phyloP scores from a whole-genome alignment of 2,888 invertebrate species.

The Lamellibrachia columna region DNA sequence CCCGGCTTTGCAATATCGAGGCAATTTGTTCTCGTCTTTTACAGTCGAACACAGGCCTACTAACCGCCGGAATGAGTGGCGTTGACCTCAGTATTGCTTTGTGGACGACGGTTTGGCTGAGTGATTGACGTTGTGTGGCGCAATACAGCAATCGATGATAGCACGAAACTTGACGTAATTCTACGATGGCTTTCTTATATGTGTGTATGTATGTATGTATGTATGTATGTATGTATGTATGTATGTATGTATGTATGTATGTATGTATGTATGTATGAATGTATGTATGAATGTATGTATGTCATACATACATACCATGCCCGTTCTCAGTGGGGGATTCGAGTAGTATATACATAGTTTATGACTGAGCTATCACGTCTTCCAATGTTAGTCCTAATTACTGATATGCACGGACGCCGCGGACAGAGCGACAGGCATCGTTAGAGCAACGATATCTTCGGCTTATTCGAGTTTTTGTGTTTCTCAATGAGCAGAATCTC shows the following conservation, averaged over 20 bases:
- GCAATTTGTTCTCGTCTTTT: not conserved
- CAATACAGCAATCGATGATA: not conserved
- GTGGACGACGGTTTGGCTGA: not conserved
- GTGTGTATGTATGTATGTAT: no score
- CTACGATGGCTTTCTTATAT: no score
- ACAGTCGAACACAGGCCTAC: not conserved
- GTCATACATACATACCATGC: no score
- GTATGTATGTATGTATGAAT: no score
- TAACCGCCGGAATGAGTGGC: not conserved
- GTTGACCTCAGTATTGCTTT: not conserved
- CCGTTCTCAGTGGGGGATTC: no score
- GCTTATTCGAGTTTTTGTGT: conserved; percentile 3
- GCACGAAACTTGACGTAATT: not conserved
- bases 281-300: no score
- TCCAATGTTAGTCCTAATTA: not conserved
- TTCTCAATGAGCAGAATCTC: conserved; percentile 20
- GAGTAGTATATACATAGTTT: no score
- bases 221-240: no score
- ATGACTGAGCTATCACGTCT: not conserved
- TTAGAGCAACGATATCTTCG: conserved; percentile 13
- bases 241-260: no score
- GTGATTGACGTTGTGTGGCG: not conserved
- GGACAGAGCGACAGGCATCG: not conserved
- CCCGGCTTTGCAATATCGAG: not conserved
- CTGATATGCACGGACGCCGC: not conserved